Evolutionary conservation across 2,113 vertebrate species (phyloP), one percentile per base, ranked within the genome.

Genomic region (Ginglymostoma cirratum): DNA sequence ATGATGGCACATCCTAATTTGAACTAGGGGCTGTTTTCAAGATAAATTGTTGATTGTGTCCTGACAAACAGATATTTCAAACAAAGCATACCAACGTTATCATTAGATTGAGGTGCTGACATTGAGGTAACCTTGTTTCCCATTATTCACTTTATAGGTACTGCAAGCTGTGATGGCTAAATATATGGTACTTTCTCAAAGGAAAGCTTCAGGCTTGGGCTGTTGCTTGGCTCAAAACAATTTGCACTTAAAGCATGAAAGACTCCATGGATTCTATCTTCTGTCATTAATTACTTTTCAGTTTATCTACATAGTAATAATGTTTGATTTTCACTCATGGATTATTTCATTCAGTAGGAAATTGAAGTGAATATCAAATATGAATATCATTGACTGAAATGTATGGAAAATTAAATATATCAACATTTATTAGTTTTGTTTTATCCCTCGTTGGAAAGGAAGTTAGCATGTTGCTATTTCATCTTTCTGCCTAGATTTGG

Each of bases 121-220:
- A 70, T 95, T 95, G 70, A 45, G 45, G 70, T 52, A 95, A 95
- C 30, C 42, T 23, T 45, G n/a, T 67, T 90, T 67, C 61, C 89
- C 15, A 72, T 45, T 52, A 45, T 72, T 95, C 70, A 69, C 61
- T 66, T 66, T n/a, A 66, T 6, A 93, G 89, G 61, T 66, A 95
- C 69, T 48, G 23, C 19, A 70, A 48, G 94, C 42, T 72, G 94
- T 69, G 92, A 38, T 94, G n/a, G 65, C 66, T 45, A 45, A 67
- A 38, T 94, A 38, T 93, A 34, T 65, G 55, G 15, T 45, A 12
- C 93, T 72, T 48, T 72, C 67, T 95, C 93, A 95, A 95, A 95
- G 94, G 42, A 95, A 70, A 95, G 66, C 38, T 95, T 72, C 94
- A 72, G 87, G 42, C 94, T 95, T 24, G 21, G 55, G 0, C 30